Percentiles rank a stretch among this genome's conserved stretches.
Evolutionary conservation across 2,113 vertebrate genomes (phyloP).

Genomic region (Upupa epops): DNA sequence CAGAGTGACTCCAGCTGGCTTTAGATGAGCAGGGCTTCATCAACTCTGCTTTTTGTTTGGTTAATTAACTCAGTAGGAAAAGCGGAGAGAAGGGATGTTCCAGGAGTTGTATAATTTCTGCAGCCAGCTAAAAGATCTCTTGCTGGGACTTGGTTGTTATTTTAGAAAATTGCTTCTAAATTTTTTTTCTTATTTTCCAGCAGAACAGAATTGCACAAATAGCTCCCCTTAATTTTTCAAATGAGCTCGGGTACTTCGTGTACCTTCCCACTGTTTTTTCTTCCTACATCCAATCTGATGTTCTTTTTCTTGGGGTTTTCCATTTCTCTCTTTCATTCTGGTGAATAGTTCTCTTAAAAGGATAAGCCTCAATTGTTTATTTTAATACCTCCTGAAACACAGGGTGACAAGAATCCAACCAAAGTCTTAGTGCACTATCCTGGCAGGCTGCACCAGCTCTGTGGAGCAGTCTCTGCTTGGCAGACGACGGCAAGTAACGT

Average conservation of each 20-base stretch:
- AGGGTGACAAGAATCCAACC: background rate
- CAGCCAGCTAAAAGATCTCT: conserved; percentile 10
- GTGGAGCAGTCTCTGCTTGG: background rate
- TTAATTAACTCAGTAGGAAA: background rate
- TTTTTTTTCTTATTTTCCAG: background rate
- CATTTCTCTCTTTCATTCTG: background rate
- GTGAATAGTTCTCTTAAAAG: background rate
- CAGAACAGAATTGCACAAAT: conserved; percentile 2
- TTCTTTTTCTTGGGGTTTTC: background rate
- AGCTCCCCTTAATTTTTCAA: conserved; percentile 18
- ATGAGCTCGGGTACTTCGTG: background rate
- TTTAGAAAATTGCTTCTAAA: background rate
- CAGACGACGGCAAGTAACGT: background rate
- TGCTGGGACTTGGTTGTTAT: conserved; percentile 17
- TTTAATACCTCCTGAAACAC: background rate
- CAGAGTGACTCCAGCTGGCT: background rate
- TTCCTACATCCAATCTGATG: background rate
- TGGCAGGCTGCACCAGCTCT: background rate
- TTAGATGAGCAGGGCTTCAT: background rate
- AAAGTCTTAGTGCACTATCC: background rate
- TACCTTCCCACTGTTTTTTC: background rate
- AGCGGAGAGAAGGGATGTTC: background rate
- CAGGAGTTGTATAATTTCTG: conserved; percentile 5
- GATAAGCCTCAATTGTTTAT: background rate
- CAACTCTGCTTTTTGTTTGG: background rate